Evolutionary conservation across 1,140 invertebrate species (phyloP).

Genomic region (Panonychus citri): DNA sequence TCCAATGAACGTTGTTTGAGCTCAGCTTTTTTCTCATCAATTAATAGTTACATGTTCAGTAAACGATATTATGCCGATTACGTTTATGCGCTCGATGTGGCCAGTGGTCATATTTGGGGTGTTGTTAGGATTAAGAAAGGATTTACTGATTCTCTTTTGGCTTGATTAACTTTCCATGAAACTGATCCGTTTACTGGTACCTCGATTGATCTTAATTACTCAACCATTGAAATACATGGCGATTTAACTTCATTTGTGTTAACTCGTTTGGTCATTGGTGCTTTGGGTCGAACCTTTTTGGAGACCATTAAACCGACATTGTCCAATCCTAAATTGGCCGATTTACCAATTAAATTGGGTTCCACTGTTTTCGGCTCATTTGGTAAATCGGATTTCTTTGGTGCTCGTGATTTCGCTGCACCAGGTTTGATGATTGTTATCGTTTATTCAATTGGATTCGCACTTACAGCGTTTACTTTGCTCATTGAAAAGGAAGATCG

Average conservation of each 20-base stretch:
- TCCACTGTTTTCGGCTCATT: neutral
- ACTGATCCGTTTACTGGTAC: neutral
- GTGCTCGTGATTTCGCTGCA: slow-evolving; percentile 26
- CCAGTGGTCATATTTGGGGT: slow-evolving; percentile 12
- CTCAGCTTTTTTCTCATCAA: neutral
- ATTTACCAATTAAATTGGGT: neutral
- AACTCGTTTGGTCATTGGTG: neutral
- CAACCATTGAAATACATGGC: neutral
- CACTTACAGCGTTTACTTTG: slow-evolving; percentile 8
- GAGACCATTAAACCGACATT: slow-evolving; percentile 23
- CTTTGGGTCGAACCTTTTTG: neutral
- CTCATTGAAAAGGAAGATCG: neutral
- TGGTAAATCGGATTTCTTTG: neutral
- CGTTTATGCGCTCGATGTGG: slow-evolving; percentile 7
- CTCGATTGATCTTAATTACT: neutral
- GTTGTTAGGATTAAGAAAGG: slow-evolving; percentile 6
- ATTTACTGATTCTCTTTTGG: slow-evolving; percentile 6
- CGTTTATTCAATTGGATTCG: slow-evolving; percentile 12
- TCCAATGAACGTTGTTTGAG: neutral
- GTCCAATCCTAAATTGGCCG: neutral
- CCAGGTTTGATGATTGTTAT: slow-evolving; percentile 72
- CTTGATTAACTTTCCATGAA: neutral
- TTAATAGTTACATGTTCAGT: neutral
- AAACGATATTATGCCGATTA: neutral
- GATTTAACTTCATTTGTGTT: neutral